A percentile compares a stretch with the other conserved stretches of the same genome.
phyloP scores from a whole-genome alignment of 2,888 invertebrate genomes.

The Mylabris sibirica region DNA sequence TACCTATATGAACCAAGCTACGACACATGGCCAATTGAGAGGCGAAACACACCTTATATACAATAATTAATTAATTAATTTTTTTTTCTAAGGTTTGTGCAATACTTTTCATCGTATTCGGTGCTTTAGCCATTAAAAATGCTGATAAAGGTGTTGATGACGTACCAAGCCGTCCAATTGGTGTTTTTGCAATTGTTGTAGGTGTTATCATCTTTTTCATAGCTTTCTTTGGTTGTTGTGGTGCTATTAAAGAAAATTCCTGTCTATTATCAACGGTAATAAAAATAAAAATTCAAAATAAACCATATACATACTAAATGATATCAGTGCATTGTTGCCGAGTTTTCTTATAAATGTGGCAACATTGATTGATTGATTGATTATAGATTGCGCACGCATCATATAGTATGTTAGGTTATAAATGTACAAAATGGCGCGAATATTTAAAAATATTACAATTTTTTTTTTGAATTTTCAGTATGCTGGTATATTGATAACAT shows the following conservation, averaged over 20 bases:
- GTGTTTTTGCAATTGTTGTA: constrained; percentile 43
- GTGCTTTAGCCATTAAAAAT: constrained; percentile 28
- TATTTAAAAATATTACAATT: no score
- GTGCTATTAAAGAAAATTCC: constrained; percentile 47
- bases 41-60: no score
- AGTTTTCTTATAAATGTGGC: no score
- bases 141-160: constrained; percentile 31
- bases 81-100: constrained; percentile 31
- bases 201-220: constrained; percentile 50
- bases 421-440: no score
- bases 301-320: no score
- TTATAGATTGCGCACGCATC: no score
- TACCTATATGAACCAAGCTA: no score
- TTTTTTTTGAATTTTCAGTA: constrained; percentile 35
- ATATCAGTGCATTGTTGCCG: no score
- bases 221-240: constrained; percentile 53
- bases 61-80: not conserved
- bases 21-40: no score
- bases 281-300: no score
- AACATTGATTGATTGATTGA: no score
- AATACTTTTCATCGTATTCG: constrained; percentile 35
- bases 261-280: constrained; percentile 50
- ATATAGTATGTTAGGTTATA: no score
- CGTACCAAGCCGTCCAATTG: constrained; percentile 33
- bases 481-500: constrained; percentile 66